Evolutionary conservation across 1,140 invertebrate genomes (phyloP), one percentile per base, ranked within the genome.

Genomic region (Bombus turneri): DNA sequence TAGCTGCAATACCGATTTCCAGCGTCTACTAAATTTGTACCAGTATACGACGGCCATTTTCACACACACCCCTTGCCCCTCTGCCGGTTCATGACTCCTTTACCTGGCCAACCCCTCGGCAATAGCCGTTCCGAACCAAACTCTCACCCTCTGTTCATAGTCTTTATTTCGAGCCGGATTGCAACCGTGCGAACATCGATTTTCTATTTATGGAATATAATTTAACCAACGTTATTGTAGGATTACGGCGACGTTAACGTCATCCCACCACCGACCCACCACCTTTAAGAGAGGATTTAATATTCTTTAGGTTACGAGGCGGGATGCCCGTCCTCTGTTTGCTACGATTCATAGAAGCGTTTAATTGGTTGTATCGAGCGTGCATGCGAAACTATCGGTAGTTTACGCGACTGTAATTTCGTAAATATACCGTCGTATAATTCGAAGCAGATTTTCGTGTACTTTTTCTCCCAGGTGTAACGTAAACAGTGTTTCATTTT

Each of bases 161-260:
- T 28, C 37, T 88, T 84, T 81, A 81, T 87, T 88, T 88, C 66
- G 77, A 57, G 47, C n/a, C 13, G 41, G 28, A 85, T 88, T 66
- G 68, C 73, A 85, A 62, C 31, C 57, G 25, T 75, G 81, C 80
- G 9, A 41, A 62, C 83, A 90, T 88, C 82, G 88, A 90, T 86
- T 83, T 88, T 73, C 88, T 90, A 89, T 86, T 85, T 86, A 86
- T 83, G 81, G 86, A n/a, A 64, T 73, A 66, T 74, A 88, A 90
- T 90, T 90, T 88, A 82, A 89, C 47, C 47, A 59, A 53, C 66
- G 28, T 89, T 85, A 82, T 88, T 68, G 53, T 64, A 47, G 59
- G 37, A 84, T 88, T 66, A 72, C 47, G 72, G 28, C 5, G 62
- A 81, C 77, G 62, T 85, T 71, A 77, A 39, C 47, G 62, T 84